Conservation (phyloP, 1,140 invertebrate species). For the Megathymus violae region DNA sequence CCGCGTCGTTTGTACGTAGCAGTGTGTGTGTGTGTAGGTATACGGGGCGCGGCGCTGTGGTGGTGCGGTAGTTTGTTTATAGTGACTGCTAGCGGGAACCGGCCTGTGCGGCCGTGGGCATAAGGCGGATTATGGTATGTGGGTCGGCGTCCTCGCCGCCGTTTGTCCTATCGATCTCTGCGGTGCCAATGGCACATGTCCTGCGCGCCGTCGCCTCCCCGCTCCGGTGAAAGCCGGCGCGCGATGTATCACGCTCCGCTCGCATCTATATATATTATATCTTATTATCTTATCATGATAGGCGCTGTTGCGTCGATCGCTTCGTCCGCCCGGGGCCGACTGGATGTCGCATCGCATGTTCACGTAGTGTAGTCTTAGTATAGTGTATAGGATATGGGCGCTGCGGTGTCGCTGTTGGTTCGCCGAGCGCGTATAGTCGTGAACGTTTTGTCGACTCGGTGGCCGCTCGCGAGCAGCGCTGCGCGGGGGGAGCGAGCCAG, state of each 20-base stretch:
- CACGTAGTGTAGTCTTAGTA: too few species aligned
- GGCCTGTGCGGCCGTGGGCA: constrained; percentile 41
- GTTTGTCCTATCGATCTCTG: constrained; percentile 83
- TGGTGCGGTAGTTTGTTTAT: constrained; percentile 80
- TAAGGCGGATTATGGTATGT: constrained; percentile 61
- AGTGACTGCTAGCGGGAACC: constrained; percentile 47
- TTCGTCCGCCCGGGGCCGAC: constrained; percentile 53
- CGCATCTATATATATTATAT: constrained; percentile 55
- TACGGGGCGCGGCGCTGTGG: constrained; percentile 67
- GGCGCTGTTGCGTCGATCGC: constrained; percentile 50
- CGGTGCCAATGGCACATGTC: constrained; percentile 81
- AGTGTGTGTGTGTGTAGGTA: constrained; percentile 70
- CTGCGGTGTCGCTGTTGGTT: constrained; percentile 51
- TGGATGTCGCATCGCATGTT: constrained; percentile 53
- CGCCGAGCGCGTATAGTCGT: constrained; percentile 39
- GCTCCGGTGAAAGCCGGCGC: constrained; percentile 78
- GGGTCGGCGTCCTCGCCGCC: constrained; percentile 70
- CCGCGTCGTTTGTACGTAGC: constrained; percentile 71
- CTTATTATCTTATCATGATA: constrained; percentile 67
- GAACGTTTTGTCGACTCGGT: constrained; percentile 68
- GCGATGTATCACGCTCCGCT: constrained; percentile 57
- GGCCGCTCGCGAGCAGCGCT: constrained; percentile 55
- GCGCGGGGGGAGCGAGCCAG: constrained; percentile 60
- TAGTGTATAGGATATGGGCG: constrained; percentile 39
- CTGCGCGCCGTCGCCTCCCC: constrained; percentile 76